Base-by-base conservation (phyloP, 2,888 invertebrate genomes). In the Agrotis ipsilon region DNA sequence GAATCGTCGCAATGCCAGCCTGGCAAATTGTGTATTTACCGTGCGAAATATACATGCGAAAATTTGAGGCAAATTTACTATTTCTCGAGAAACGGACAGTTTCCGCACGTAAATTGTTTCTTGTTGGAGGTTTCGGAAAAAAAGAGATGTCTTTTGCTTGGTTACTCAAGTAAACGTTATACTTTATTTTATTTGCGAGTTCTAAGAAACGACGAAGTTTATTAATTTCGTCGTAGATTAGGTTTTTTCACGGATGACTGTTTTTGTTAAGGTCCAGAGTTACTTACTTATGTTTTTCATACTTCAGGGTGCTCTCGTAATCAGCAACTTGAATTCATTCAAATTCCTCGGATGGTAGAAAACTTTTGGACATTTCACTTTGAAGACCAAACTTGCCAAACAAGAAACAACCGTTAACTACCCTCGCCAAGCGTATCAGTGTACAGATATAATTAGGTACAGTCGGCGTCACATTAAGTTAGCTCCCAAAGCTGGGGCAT, bases 391-490 rank as follows among this genome's bases (percentile, higher is more conserved):
- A 76, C 32, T 63, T 32, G 14, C 32, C 48, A 63, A 63, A 73
- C 75, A 72, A 61, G 51, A 62, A 63, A 68, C 68, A 58, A 43
- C 48, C 46, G 46, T 58, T 75, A 54, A 61, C 63, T 62, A 71
- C 43, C 61, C 57, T 61, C n/a, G 48, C 43, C 39, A 54, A 49
- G 43, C 27, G 61, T 72, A 72, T 76, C 66, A 45, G 54, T 21
- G 67, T 65, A 21, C 52, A 71, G 60, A 75, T 67, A 79, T 63
- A 78, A 66, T 73, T 74, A 81, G 75, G 72, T 67, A 76, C 78
- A 77, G 73, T 78, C 52, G 67, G 74, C 72, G 72, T 78, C 77
- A 84, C 77, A 77, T 81, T 78, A 78, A 83, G 73, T 81, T 82
- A 72, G 68, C 67, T 65, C 54, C 65, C 57, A 62, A 63, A 73